Evolutionary conservation across 2,113 vertebrate species (phyloP), one percentile per base, ranked within the genome.

Genomic region (Lontra canadensis): DNA sequence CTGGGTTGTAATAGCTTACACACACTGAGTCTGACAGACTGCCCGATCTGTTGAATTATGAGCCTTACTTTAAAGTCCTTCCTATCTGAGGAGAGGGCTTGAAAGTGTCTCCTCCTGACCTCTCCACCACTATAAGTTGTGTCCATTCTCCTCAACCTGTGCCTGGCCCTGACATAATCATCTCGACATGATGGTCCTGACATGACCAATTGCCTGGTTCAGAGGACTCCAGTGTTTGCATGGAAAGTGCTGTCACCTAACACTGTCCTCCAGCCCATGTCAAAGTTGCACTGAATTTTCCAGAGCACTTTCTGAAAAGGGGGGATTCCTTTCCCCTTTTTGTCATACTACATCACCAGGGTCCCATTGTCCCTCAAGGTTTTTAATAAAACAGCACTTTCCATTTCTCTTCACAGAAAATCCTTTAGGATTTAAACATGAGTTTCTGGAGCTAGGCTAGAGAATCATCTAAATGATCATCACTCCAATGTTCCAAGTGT

Each of bases 331-430:
- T 80, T 86, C 26, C 17, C 12, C 29, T 74, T 93, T 95, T 83
- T 93, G 63, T 84, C 61, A 44, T 47, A n/a, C 17, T 93, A 0
- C 85, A 25, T 57, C 80, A 81, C 20, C 4, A 15, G 49, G 9
- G 9, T 76, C 59, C 59, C 57, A 74, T 0, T 23, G 39, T 73
- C 83, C 39, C 5, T n/a, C 42, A 71, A 42, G 73, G 42, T 78
- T 94, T 84, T 90, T 94, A 79, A 78, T 90, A 55, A 65, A 83
- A 44, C 23, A 82, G 42, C 34, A 36, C 49, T 85, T 95, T 57
- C 79, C 55, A 59, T 88, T 92, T 89, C 89, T 82, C 86, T 44
- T 83, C 67, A 89, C 42, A 88, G 61, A 76, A 96, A 96, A 73
- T 65, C 80, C 59, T 94, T 89, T 71, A 92, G 23, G 18, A 89